Evolutionary conservation across 2,113 vertebrate species (phyloP).

Genomic region (Oreochromis aureus): DNA sequence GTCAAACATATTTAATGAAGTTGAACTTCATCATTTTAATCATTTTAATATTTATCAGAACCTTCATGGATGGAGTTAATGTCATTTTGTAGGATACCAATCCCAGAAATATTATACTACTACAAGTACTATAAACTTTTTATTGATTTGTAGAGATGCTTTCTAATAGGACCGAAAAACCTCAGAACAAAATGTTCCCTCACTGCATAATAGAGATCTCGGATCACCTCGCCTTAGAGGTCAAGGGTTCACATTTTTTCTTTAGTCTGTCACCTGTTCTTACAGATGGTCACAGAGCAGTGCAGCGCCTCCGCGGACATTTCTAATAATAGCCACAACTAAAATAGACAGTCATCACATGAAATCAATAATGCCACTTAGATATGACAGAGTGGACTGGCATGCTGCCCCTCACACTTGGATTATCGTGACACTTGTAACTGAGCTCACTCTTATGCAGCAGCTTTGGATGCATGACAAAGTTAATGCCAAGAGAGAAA

Average conservation of each 20-base stretch:
- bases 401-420: neutral
- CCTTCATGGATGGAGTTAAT: neutral
- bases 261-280: neutral
- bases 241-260: neutral
- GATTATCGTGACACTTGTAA: slow-evolving; percentile 2
- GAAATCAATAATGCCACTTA: slow-evolving; percentile 68
- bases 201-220: neutral
- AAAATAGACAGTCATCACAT: slow-evolving; percentile 66
- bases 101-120: neutral
- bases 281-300: slow-evolving; percentile 10
- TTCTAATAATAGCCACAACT: slow-evolving; percentile 55
- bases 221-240: neutral
- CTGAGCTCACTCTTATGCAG: neutral
- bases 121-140: neutral
- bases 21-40: neutral
- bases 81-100: neutral
- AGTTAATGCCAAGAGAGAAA: neutral
- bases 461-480: neutral
- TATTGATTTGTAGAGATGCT: neutral
- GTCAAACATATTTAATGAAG: neutral
- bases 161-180: neutral
- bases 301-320: neutral
- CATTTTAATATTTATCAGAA: neutral
- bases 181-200: neutral
- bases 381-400: slow-evolving; percentile 43